Evolutionary conservation across 2,113 vertebrate genomes (phyloP), one percentile per base, ranked within the genome.

Genomic region (Cheilinus undulatus): DNA sequence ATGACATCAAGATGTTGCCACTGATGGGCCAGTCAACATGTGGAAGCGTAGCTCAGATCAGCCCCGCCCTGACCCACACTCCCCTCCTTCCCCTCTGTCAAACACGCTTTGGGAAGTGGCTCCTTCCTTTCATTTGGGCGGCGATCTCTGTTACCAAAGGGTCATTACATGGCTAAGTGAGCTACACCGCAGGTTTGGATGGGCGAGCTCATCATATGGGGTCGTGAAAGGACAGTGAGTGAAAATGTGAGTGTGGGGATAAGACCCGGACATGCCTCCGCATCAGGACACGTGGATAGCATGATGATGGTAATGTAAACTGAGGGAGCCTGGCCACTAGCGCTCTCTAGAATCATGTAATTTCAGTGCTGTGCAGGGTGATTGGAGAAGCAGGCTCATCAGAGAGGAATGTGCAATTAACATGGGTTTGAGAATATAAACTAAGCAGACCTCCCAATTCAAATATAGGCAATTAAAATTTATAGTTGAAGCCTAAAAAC

Each of bases 1-100:
- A 99, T 96, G 94, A 95, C 92, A 94, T 94, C 97, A 99, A 99
- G 96, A 98, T 97, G 96, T 91, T 83, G 82, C 84, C 86, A 86
- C 86, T 90, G 88, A 93, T 91, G 87, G 89, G 82, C 87, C 66
- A 84, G 87, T 93, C 90, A 88, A 80, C 91, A 92, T 93, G 91
- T 90, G 83, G 90, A 83, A 69, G 80, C 80, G 86, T 78, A 89
- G 76, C 80, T 80, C 78, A 78, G 71, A 88, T 88, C 84, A 82
- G 82, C 28, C 76, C 61, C 70, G 30, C 50, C 17, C 49, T 7
- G 15, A 71, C 68, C 64, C 53, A 17, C 45, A 2, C 62, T 10
- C 63, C 20, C 75, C 63, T 3, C 34, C 70, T 69, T 54, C 82
- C 83, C 73, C 77, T 84, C 89, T 93, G 92, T 91, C 92, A 93